phyloP scores from a whole-genome alignment of 2,888 invertebrate species.

The Caenorhabditis becei region DNA sequence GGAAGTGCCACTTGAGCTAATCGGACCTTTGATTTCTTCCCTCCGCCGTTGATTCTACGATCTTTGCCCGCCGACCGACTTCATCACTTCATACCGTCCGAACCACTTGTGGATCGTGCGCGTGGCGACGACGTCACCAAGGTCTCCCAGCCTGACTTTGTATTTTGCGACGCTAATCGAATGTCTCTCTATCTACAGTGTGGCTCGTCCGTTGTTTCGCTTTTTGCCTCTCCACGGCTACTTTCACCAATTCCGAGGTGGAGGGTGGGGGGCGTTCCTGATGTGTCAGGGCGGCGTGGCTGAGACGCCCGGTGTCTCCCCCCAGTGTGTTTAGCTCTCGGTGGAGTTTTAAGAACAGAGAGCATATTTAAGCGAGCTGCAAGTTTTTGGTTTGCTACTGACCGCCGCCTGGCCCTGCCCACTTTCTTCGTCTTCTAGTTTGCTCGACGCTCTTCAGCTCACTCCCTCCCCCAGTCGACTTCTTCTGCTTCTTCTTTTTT shows the following conservation, averaged over 20 bases:
- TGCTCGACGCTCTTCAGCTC: conserved; percentile 55
- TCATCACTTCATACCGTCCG: conserved; percentile 4
- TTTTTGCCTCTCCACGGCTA: conserved; percentile 7
- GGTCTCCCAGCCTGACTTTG: background rate
- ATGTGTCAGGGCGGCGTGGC: conserved; percentile 28
- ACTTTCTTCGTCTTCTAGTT: conserved; percentile 57
- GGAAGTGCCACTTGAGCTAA: conserved; percentile 36
- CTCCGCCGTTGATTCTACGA: conserved; percentile 26
- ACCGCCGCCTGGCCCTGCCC: conserved; percentile 60
- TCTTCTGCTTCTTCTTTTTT: conserved; percentile 30
- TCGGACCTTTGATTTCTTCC: conserved; percentile 49
- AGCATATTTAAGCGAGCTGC: conserved; percentile 41
- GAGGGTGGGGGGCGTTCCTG: conserved; percentile 54
- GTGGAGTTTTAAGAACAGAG: conserved; percentile 49
- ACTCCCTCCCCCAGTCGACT: conserved; percentile 26
- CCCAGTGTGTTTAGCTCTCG: conserved; percentile 52
- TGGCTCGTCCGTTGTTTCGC: conserved; percentile 7
- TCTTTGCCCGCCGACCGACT: conserved; percentile 39
- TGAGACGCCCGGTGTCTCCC: conserved; percentile 10
- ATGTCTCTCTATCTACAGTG: conserved; percentile 42
- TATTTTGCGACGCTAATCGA: conserved; percentile 24
- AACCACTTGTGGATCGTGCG: conserved; percentile 36
- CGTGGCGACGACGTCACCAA: background rate
- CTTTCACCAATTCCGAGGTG: conserved; percentile 7
- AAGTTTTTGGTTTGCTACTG: conserved; percentile 56